These are phyloP conservation scores for Himantopus leucocephalus DNA, from an alignment of 2,113 vertebrate species.

Conservation along the genomic window DNA sequence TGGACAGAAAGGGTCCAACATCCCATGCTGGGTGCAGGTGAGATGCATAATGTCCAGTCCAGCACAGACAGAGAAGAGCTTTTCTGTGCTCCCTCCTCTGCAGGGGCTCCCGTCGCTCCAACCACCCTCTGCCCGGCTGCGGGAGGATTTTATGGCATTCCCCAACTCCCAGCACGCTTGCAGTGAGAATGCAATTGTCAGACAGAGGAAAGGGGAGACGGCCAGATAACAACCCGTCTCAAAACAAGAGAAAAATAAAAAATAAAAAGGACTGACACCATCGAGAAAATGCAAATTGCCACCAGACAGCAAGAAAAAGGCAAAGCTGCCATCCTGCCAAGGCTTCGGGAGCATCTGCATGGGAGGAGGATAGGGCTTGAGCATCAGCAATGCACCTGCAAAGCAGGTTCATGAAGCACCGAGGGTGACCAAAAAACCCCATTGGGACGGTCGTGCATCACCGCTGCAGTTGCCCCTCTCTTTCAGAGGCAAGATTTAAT, in stretches of 20 bases:
- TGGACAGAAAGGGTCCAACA: neutral
- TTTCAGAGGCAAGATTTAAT: neutral
- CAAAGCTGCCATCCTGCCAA: neutral
- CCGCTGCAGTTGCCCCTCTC: fast-evolving
- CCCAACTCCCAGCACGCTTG: neutral
- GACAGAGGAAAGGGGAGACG: neutral
- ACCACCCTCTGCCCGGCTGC: neutral
- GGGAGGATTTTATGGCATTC: neutral
- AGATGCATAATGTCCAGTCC: neutral
- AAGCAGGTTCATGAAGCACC: fast-evolving
- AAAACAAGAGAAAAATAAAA: neutral
- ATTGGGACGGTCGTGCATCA: neutral
- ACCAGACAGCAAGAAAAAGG: neutral
- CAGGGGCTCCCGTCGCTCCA: neutral
- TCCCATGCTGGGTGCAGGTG: fast-evolving
- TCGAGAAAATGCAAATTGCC: neutral
- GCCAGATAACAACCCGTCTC: neutral
- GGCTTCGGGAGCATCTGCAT: neutral
- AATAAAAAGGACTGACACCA: fast-evolving
- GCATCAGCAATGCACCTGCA: neutral
- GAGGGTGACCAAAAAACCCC: neutral
- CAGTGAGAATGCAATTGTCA: neutral
- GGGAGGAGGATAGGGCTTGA: neutral
- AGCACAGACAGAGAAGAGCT: neutral
- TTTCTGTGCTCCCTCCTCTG: neutral